These are phyloP conservation scores for Rhineura floridana DNA, from an alignment of 2,113 vertebrate genomes.

Conservation along the genomic window DNA sequence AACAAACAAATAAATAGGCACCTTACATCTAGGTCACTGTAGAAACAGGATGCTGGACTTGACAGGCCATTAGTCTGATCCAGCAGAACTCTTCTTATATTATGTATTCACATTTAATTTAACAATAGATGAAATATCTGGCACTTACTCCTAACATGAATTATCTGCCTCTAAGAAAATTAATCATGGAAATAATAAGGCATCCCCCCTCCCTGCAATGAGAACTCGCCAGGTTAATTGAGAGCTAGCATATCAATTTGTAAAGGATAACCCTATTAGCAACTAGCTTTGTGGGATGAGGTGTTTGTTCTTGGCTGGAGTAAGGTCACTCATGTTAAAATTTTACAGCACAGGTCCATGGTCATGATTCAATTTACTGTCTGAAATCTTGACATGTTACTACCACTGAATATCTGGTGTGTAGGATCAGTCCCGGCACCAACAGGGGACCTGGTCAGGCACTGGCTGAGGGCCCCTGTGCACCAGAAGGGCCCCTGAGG, in stretches of 20 bases:
- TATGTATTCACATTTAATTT: constrained; percentile 16
- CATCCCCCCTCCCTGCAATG: background rate
- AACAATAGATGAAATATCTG: constrained; percentile 27
- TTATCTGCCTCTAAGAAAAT: constrained; percentile 29
- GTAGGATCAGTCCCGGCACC: too few relatives aligned
- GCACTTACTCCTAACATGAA: constrained; percentile 29
- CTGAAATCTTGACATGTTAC: too few relatives aligned
- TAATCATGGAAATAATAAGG: constrained; percentile 52
- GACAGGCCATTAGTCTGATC: background rate
- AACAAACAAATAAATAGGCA: background rate
- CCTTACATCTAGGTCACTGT: background rate
- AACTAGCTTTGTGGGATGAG: constrained; percentile 27
- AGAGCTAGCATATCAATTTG: background rate
- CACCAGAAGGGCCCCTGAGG: too few relatives aligned
- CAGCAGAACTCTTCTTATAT: background rate
- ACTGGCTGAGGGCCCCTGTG: too few relatives aligned
- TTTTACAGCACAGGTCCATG: background rate
- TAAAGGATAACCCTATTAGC: constrained; percentile 27
- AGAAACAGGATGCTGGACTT: background rate
- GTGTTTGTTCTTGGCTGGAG: constrained; percentile 11
- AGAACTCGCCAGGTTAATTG: constrained; percentile 29
- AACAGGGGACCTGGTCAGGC: too few relatives aligned
- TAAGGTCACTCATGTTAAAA: background rate
- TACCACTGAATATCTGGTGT: too few relatives aligned
- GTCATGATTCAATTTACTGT: too few relatives aligned